These are phyloP conservation scores for Ametastegia equiseti DNA, from an alignment of 2,888 invertebrate species.

Conservation along the genomic window DNA sequence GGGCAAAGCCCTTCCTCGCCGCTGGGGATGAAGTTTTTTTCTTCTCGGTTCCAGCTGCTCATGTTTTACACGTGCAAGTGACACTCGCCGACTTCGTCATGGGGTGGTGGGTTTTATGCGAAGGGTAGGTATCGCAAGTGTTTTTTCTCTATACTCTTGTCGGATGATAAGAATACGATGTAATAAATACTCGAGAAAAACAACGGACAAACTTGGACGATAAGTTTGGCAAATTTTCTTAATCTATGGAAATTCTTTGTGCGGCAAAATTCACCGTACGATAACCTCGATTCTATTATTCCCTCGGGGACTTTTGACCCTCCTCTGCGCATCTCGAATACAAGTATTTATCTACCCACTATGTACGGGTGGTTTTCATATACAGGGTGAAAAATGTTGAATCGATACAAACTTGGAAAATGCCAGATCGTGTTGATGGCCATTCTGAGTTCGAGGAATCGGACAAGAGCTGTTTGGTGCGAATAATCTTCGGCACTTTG, in stretches of 20 bases:
- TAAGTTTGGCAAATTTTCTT: neutral
- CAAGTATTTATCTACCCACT: neutral
- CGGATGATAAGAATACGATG: neutral
- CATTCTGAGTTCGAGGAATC: too few relatives aligned
- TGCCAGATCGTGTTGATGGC: too few relatives aligned
- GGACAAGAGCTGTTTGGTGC: neutral
- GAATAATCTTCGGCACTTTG: neutral
- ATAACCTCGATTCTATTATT: neutral
- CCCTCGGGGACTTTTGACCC: neutral
- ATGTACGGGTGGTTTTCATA: neutral
- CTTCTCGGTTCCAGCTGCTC: neutral
- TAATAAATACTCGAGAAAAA: neutral
- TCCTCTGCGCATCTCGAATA: neutral
- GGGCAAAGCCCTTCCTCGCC: neutral
- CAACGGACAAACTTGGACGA: neutral
- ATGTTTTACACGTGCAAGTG: neutral
- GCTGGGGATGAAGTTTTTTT: neutral
- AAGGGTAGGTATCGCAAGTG: too few relatives aligned
- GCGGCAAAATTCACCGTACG: slow-evolving; percentile 4
- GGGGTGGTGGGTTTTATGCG: neutral
- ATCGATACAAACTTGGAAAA: too few relatives aligned
- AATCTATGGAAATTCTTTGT: slow-evolving; percentile 3
- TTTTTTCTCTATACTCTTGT: neutral
- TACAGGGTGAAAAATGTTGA: too few relatives aligned
- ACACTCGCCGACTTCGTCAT: neutral